These are phyloP conservation scores for Peucedramus taeniatus DNA, from an alignment of 2,113 vertebrate genomes.

Conservation along the genomic window DNA sequence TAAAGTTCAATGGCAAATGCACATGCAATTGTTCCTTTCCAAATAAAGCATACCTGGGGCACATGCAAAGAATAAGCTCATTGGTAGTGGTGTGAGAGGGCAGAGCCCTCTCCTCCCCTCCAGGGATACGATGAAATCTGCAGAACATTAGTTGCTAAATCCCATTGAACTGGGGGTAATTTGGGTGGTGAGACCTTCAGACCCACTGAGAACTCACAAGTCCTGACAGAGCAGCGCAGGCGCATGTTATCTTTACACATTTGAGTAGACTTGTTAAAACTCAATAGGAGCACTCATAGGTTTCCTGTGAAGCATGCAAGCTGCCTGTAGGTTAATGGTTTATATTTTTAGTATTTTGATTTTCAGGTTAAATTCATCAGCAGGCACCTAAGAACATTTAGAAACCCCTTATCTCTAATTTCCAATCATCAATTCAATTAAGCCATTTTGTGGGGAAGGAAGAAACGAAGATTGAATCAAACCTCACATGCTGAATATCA, in stretches of 20 bases:
- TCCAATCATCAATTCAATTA: neutral
- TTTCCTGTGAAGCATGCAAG: neutral
- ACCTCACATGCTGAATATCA: neutral
- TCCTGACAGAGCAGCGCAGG: neutral
- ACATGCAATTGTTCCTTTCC: neutral
- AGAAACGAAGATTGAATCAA: conserved; percentile 19
- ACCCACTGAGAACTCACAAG: neutral
- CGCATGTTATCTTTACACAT: neutral
- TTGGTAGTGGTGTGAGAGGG: neutral
- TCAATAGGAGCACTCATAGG: neutral
- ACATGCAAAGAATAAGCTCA: neutral
- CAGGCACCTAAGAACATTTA: neutral
- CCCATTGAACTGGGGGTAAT: neutral
- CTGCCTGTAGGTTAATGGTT: neutral
- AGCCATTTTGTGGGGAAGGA: conserved; percentile 1
- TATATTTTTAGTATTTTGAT: conserved; percentile 12
- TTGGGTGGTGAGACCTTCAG: neutral
- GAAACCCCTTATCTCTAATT: neutral
- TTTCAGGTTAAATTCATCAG: conserved; percentile 1
- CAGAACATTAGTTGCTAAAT: neutral
- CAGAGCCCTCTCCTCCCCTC: neutral
- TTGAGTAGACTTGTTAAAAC: neutral
- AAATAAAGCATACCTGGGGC: neutral
- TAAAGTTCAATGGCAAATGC: neutral
- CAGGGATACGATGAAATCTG: neutral